Evolutionary conservation across 2,888 invertebrate genomes (phyloP), one percentile per base, ranked within the genome.

Genomic region (Diplazon laetatorius): DNA sequence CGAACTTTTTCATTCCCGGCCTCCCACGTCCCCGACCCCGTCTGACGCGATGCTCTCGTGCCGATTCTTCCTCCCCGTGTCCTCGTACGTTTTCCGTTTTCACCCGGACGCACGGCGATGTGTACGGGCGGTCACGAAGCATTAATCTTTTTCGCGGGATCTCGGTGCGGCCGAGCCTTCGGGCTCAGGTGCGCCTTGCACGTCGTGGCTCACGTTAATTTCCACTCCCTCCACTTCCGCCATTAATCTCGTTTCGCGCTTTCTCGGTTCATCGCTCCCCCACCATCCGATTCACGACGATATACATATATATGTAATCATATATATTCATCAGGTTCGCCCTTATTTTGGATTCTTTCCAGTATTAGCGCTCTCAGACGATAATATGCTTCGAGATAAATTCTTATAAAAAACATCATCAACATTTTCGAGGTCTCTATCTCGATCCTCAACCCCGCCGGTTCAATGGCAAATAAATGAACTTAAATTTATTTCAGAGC

Each of bases 171-270:
- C 50, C 39, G 48, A 35, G 20, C 48, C 50, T 39, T 8, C 37
- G 6, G 9, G 22, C n/a, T 22, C 22, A 35, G 48, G 39, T 9
- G 37, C 8, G 14, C 16, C 30, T 55, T 16, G 30, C 50, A 3
- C 50, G 14, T 66, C n/a, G n/a, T n/a, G n/a, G n/a, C n/a, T n/a
- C n/a, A 39, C 65, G 22, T 66, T 39, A 52, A 52, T 52, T n/a
- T 66, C 52, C 6, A 14, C 39, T 60, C n/a, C 48, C 37, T n/a
- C 39, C 12, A 52, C 65, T 14, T 50, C 39, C 50, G 10, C 22
- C 10, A 46, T 30, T 46, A 35, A 12, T 65, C 46, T 50, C 9
- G 20, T 39, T 9, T 4, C 39, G 20, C 25, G 22, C 35, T 16
- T 55, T 16, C 55, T 55, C 6, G 6, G 4, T 55, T 55, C 30